Base-by-base conservation (phyloP, 2,797 vertebrate species). In the Triplophysa yarkandensis region DNA sequence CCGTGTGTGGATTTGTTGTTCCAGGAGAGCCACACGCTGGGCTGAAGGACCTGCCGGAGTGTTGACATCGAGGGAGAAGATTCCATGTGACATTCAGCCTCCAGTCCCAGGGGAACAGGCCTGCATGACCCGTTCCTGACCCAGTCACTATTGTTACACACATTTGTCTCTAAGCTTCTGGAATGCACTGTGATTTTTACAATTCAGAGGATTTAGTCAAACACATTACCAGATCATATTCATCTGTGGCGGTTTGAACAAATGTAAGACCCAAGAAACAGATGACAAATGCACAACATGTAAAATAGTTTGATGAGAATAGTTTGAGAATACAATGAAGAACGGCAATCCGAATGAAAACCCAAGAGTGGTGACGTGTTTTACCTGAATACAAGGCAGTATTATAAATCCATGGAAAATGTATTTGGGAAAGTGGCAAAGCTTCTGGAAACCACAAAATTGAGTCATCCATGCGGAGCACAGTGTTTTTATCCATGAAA, bases 381-480 rank as follows among this genome's bases (percentile, higher is more conserved):
- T 13, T 46, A 34, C 30, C 14, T 46, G 28, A 58, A 58, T 46
- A 5, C 17, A 54, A 43, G 25, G 41, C 5, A 43, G 64, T 66
- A 64, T 54, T 54, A 52, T 61, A 14, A 44, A 14, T 54, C 44
- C 17, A 30, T 68, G 70, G 61, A 76, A 73, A 78, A 48, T 52
- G 25, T 8, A 44, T 71, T 68, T 61, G 41, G 34, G 50, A 34
- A 48, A 74, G 74, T 67, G 74, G 74, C 65, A 77, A 39, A 23
- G 55, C 55, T 68, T 19, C 60, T 71, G 77, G 77, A 79, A 82
- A 82, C 70, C 17, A 5, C 67, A 74, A 36, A 44, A 25, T 10
- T 77, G 80, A 82, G 65, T 82, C 77, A 79, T 66, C 25, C 46
- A 44, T 30, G 58, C 25, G 0, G 36, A 75, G 64, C 57, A 43